Conservation (phyloP, 2,888 invertebrate species). For the Volucella inanis region DNA sequence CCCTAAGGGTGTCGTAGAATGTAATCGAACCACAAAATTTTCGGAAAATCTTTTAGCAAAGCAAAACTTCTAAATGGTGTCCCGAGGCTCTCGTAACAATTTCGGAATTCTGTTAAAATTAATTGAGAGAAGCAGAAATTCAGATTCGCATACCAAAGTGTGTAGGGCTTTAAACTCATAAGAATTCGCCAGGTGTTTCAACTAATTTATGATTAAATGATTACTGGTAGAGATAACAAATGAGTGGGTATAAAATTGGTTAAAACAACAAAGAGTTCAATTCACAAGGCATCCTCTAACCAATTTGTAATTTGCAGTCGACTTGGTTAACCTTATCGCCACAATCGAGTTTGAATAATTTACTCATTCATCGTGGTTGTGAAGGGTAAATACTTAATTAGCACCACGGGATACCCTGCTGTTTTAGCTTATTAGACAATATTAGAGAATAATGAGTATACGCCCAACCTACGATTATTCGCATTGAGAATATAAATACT, state of each 20-base stretch:
- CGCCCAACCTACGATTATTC: background rate
- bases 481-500: background rate
- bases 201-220: conserved; percentile 20
- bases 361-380: conserved; percentile 28
- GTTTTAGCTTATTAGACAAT: background rate
- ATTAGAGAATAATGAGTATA: conserved; percentile 4
- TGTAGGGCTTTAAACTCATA: background rate
- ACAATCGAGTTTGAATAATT: conserved; percentile 36
- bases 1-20: conserved; percentile 22
- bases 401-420: conserved; percentile 19
- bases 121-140: conserved; percentile 4
- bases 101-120: conserved; percentile 22
- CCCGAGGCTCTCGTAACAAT: conserved; percentile 20
- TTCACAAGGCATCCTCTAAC: conserved; percentile 4
- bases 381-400: conserved; percentile 35
- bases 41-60: conserved; percentile 10
- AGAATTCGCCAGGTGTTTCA: conserved; percentile 18
- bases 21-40: conserved; percentile 5
- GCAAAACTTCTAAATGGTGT: conserved; percentile 26
- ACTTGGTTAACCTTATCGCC: conserved; percentile 12
- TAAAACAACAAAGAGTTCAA: conserved; percentile 7
- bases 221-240: conserved; percentile 18
- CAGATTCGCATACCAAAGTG: conserved; percentile 10
- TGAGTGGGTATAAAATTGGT: no score
- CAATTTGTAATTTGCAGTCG: conserved; percentile 18